Evolutionary conservation across 2,888 invertebrate genomes (phyloP), one percentile per base, ranked within the genome.

Genomic region (Cremastinae sp.): DNA sequence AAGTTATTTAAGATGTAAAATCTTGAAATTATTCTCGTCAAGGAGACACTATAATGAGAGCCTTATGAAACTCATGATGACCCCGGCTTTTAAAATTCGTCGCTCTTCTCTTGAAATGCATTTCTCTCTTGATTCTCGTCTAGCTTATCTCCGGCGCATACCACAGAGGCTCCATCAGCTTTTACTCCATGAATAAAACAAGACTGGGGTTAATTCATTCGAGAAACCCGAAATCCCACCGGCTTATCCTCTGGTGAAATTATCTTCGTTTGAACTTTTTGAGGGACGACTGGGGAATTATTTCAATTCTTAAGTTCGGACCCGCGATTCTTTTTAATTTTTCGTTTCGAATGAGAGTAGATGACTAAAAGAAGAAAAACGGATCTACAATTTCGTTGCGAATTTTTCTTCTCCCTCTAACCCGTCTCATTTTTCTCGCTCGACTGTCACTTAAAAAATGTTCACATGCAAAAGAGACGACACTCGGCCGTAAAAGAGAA

Each of bases 41-140:
- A 78, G 78, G 74, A 78, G 77, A 74, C 79, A 68, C 79, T 75
- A 81, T 85, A 84, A 83, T 77, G 76, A 73, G 73, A 56, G 59
- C 43, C 64, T 58, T 66, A 68, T 39, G 47, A 22, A 12, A 22
- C 22, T 39, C 53, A 22, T 59, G n/a, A n/a, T n/a, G 47, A 49
- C 62, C 58, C 62, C 53, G 28, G 39, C 53, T 55, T 28, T 18
- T 49, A 71, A 51, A 49, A 74, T 71, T 77, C 74, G 74, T 62
- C 45, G 64, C 55, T 62, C 35, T 47, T 9, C 45, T n/a, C 53
- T 69, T n/a, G 10, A 12, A 37, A 58, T 47, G 9, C 64, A 9
- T 35, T 53, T 8, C 22, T 53, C 55, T 47, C 28, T n/a, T n/a
- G 12, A 7, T 64, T 41, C 58, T 76, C 49, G 35, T 74, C 65